phyloP scores from a whole-genome alignment of 2,113 vertebrate genomes.

The Anarrhichthys ocellatus region DNA sequence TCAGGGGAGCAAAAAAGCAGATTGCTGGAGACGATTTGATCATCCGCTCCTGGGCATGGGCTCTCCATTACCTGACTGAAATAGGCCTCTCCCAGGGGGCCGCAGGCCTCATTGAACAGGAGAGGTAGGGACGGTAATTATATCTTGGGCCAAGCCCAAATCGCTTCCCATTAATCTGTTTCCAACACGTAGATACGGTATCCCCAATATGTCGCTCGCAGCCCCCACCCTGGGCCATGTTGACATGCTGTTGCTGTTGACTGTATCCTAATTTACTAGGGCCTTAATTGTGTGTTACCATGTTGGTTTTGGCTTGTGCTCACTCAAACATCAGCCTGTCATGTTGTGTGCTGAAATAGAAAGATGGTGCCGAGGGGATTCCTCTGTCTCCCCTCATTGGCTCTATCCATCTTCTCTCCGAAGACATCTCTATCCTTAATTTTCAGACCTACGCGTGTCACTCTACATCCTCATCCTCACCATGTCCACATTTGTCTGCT shows the following conservation, averaged over 20 bases:
- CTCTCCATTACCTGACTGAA: slow-evolving; percentile 82
- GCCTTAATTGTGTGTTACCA: slow-evolving; percentile 70
- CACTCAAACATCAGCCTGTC: slow-evolving; percentile 66
- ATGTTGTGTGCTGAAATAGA: slow-evolving; percentile 44
- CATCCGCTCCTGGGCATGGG: slow-evolving; percentile 65
- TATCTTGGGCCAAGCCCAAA: slow-evolving; percentile 81
- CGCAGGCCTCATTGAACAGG: slow-evolving; percentile 83
- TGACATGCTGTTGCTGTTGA: slow-evolving; percentile 60
- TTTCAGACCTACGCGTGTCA: neutral
- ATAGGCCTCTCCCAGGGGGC: slow-evolving; percentile 78
- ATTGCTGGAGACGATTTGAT: slow-evolving; percentile 80
- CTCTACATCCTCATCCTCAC: neutral
- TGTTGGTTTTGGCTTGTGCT: slow-evolving; percentile 74
- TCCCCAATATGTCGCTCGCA: slow-evolving; percentile 74
- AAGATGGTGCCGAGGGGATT: slow-evolving; percentile 44
- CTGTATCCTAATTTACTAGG: slow-evolving; percentile 71
- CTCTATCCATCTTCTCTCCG: slow-evolving; percentile 14
- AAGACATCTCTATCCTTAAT: slow-evolving; percentile 12
- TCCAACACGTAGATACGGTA: slow-evolving; percentile 59
- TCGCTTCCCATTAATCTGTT: slow-evolving; percentile 82
- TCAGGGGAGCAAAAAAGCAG: slow-evolving; percentile 74
- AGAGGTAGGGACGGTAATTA: slow-evolving; percentile 84
- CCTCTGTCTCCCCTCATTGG: slow-evolving; percentile 14
- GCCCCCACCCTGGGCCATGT: slow-evolving; percentile 57
- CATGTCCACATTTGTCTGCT: neutral